Evolutionary conservation across 2,113 vertebrate genomes (phyloP).

Genomic region (Percina caprodes): DNA sequence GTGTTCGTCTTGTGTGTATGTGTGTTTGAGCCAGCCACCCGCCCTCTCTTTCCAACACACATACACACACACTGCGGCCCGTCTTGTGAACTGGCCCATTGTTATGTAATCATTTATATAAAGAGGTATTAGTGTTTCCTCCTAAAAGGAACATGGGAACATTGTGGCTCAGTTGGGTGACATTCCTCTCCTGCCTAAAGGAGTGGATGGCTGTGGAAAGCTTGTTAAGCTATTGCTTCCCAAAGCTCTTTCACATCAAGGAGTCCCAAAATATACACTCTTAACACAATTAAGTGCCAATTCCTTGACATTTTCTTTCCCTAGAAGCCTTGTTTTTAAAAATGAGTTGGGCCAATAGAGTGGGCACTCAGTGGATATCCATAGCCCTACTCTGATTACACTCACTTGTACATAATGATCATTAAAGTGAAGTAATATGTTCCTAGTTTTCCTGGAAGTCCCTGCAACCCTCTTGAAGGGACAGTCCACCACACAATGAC

Average conservation of each 20-base stretch:
- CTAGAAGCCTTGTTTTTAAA: neutral
- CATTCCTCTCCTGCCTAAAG: slow-evolving; percentile 53
- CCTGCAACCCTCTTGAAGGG: slow-evolving; percentile 29
- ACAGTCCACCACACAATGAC: neutral
- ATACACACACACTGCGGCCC: slow-evolving; percentile 6
- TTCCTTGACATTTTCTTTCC: neutral
- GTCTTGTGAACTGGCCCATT: slow-evolving; percentile 46
- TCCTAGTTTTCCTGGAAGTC: slow-evolving; percentile 34
- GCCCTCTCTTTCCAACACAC: slow-evolving; percentile 15
- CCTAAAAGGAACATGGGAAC: slow-evolving; percentile 63
- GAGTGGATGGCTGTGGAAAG: slow-evolving; percentile 37
- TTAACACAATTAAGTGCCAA: slow-evolving; percentile 16
- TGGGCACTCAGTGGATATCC: neutral
- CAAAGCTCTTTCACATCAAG: slow-evolving; percentile 33
- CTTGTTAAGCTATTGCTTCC: slow-evolving; percentile 29
- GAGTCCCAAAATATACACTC: slow-evolving; percentile 4
- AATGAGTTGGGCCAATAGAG: neutral
- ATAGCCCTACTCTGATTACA: neutral
- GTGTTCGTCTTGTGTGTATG: slow-evolving; percentile 41
- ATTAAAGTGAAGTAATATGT: slow-evolving; percentile 40
- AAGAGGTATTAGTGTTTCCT: slow-evolving; percentile 75
- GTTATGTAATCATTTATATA: slow-evolving; percentile 73
- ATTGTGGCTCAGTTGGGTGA: slow-evolving; percentile 60
- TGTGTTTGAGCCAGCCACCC: slow-evolving; percentile 27
- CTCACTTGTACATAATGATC: slow-evolving; percentile 21